Evolutionary conservation across 2,888 invertebrate species (phyloP).

Genomic region (Charanyca ferruginea): DNA sequence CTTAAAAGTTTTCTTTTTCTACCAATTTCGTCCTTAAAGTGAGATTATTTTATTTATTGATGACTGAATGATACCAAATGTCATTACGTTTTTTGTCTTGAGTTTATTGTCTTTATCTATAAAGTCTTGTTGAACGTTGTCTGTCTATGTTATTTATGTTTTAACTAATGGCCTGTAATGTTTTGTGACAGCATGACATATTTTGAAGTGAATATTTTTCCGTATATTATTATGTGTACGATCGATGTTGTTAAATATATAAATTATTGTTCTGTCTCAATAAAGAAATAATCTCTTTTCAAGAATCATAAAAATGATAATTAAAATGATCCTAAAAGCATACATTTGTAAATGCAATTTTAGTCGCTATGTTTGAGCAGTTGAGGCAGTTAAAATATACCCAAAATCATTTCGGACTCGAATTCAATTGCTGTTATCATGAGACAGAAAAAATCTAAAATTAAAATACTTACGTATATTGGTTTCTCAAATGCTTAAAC

Average conservation of each 20-base stretch:
- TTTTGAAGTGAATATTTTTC: constrained; percentile 63
- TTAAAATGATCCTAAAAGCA: constrained; percentile 78
- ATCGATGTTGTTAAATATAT: constrained; percentile 59
- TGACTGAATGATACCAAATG: constrained; percentile 60
- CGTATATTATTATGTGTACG: constrained; percentile 62
- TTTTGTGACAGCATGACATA: constrained; percentile 83
- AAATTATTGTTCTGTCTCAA: constrained; percentile 70
- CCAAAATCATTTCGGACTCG: not conserved
- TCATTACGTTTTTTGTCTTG: constrained; percentile 60
- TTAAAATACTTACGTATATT: constrained; percentile 2
- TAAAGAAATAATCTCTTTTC: constrained; percentile 85
- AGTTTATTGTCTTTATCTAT: constrained; percentile 57
- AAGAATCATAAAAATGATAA: constrained; percentile 68
- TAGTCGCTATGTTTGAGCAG: constrained; percentile 77
- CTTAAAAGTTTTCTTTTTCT: constrained; percentile 49
- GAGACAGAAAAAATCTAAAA: constrained; percentile 13
- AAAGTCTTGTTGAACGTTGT: constrained; percentile 76
- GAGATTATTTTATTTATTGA: constrained; percentile 89
- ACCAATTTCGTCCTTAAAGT: constrained; percentile 75
- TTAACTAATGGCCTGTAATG: constrained; percentile 86
- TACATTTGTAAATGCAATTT: constrained; percentile 82
- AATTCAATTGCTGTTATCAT: constrained; percentile 3
- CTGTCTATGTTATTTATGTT: constrained; percentile 80
- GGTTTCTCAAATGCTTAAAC: constrained; percentile 74
- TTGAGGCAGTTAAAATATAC: constrained; percentile 69